phyloP scores from a whole-genome alignment of 30 jellyfish, hydroid and myxozoan genomes.

The Calvadosia cruxmelitensis region DNA sequence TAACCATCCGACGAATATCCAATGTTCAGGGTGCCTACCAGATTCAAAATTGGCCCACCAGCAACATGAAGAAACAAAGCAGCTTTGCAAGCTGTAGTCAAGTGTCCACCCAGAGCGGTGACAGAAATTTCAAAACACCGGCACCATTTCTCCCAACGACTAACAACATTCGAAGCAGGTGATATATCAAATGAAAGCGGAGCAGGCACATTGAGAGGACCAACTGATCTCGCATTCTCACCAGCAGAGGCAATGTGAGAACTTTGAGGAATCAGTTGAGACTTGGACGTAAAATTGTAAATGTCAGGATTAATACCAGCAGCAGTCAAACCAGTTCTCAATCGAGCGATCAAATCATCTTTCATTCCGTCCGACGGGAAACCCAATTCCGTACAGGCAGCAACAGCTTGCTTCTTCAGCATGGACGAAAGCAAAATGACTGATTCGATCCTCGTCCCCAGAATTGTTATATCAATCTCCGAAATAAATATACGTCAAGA shows the following conservation, averaged over 20 bases:
- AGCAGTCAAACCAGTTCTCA: neutral
- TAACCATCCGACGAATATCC: neutral
- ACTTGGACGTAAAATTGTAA: neutral
- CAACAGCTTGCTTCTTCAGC: neutral
- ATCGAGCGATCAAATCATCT: neutral
- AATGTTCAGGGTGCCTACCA: neutral
- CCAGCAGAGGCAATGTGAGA: too few relatives aligned
- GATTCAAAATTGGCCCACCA: neutral
- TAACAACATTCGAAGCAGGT: neutral
- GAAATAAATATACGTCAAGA: too few relatives aligned
- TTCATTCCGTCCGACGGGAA: neutral
- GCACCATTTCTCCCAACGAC: neutral
- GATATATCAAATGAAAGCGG: neutral
- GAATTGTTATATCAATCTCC: too few relatives aligned
- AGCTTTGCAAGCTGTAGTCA: neutral
- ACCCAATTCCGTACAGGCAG: neutral
- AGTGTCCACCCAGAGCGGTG: neutral
- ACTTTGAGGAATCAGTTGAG: neutral
- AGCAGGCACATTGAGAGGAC: neutral
- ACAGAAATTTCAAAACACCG: neutral
- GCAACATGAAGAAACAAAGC: neutral
- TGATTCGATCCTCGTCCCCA: neutral
- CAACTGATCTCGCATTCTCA: neutral
- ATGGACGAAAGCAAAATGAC: neutral
- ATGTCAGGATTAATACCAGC: neutral